Conservation (phyloP, 2,797 vertebrate species). For the Melanotaenia maccullochi region DNA sequence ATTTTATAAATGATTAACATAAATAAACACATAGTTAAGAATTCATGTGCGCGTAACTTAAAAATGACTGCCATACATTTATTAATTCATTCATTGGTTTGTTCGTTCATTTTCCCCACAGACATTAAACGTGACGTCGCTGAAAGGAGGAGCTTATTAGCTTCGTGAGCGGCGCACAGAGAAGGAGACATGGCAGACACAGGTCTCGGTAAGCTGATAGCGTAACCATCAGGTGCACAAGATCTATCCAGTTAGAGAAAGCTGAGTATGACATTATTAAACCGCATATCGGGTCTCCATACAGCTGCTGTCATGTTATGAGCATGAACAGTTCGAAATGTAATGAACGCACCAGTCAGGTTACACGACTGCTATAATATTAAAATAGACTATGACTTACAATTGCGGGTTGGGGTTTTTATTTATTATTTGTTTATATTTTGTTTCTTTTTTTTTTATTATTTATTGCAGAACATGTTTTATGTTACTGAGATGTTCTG, state of each 20-base stretch:
- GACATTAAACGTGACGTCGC: conserved; percentile 17
- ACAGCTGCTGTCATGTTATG: neutral
- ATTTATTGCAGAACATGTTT: neutral
- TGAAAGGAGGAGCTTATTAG: conserved; percentile 37
- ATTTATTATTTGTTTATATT: neutral
- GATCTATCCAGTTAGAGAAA: neutral
- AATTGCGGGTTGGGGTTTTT: neutral
- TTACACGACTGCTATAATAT: neutral
- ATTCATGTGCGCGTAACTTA: too few relatives aligned
- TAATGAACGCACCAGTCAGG: conserved; percentile 8
- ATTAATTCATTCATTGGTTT: too few relatives aligned
- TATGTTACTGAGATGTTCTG: conserved; percentile 5
- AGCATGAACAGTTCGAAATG: neutral
- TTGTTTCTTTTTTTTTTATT: neutral
- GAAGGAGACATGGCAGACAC: conserved; percentile 52
- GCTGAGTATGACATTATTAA: neutral
- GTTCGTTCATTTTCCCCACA: neutral
- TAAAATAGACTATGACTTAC: neutral
- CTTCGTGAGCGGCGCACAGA: too few relatives aligned
- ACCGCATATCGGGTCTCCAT: neutral
- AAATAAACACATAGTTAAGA: too few relatives aligned
- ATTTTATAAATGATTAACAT: too few relatives aligned
- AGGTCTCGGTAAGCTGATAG: conserved; percentile 51
- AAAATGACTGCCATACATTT: too few relatives aligned
- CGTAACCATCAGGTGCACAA: neutral